Conservation (phyloP, 2,797 vertebrate genomes). For the Babyrousa celebensis region DNA sequence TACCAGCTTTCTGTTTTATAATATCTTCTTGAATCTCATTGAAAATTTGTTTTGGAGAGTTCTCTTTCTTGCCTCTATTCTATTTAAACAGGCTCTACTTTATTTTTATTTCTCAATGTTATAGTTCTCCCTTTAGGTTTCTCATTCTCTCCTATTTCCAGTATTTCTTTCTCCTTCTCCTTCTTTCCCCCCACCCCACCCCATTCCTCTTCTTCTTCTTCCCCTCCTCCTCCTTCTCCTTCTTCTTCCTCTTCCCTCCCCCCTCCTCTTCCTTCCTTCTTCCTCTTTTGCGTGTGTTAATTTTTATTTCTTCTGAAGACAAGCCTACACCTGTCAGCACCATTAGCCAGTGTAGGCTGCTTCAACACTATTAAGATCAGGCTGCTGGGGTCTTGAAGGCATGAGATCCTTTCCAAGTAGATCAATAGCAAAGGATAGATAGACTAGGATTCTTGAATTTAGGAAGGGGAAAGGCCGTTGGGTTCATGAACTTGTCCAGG, state of each 20-base stretch:
- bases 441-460: background rate
- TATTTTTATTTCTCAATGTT: slow-evolving; percentile 37
- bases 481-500: background rate
- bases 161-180: background rate
- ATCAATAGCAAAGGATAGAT: background rate
- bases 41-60: background rate
- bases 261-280: background rate
- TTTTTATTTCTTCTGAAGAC: background rate
- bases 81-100: background rate
- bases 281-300: background rate
- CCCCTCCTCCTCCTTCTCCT: background rate
- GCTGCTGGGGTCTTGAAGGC: background rate
- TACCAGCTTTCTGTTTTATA: background rate
- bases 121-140: background rate
- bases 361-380: no score
- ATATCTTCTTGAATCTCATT: background rate
- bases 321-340: background rate
- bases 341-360: background rate
- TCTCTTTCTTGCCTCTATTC: slow-evolving; percentile 3
- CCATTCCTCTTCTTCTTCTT: background rate
- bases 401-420: background rate
- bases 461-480: background rate
- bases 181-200: no score
- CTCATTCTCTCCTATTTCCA: slow-evolving; percentile 5
- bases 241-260: background rate